Evolutionary conservation across 2,797 vertebrate species (phyloP).

Genomic region (Sylvia borin): DNA sequence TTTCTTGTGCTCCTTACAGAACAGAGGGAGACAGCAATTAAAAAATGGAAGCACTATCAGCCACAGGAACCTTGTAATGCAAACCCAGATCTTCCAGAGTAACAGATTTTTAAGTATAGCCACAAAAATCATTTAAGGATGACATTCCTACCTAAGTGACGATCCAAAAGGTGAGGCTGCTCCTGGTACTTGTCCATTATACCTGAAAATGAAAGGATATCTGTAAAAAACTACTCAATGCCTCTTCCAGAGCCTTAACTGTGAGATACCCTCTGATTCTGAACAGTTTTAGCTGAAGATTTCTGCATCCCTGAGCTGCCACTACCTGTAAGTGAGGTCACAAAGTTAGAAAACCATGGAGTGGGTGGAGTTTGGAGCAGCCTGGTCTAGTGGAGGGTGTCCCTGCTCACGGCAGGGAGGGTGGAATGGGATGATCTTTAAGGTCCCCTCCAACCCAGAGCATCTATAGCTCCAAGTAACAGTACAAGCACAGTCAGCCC

Average conservation of each 20-base stretch:
- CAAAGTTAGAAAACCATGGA: neutral
- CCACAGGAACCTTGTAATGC: neutral
- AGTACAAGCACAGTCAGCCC: neutral
- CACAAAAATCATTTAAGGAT: neutral
- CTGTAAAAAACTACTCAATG: neutral
- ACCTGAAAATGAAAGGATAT: constrained; percentile 73
- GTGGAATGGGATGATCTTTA: neutral
- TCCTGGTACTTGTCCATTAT: constrained; percentile 95
- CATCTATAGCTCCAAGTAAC: neutral
- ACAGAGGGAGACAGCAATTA: neutral
- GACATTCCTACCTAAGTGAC: constrained; percentile 85
- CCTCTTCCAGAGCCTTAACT: neutral
- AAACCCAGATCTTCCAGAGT: neutral
- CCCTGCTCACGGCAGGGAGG: neutral
- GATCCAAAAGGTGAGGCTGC: constrained; percentile 94
- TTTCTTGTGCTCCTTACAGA: neutral
- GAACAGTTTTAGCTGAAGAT: neutral
- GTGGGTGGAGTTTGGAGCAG: neutral
- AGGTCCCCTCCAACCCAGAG: neutral
- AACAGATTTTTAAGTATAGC: neutral
- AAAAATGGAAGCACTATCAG: neutral
- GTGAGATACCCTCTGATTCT: neutral
- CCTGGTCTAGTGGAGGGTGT: too few species aligned
- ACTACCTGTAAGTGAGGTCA: neutral
- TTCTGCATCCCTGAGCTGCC: neutral